Conservation (phyloP, 2,888 invertebrate genomes). For the Aspidiotus rigidus region DNA sequence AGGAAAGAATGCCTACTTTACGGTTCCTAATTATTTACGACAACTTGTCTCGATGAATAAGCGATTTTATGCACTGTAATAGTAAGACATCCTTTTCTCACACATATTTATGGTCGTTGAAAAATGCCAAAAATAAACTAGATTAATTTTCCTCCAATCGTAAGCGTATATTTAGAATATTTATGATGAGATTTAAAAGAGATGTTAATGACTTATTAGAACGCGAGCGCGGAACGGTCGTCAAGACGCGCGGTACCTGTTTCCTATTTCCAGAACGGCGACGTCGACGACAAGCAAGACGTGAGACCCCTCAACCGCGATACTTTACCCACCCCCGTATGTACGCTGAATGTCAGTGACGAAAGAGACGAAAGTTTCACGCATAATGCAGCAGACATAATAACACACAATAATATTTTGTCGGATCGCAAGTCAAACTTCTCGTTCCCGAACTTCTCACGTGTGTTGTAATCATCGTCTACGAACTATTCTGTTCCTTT, state of each 20-base stretch:
- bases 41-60: too few species aligned
- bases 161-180: slow-evolving; percentile 29
- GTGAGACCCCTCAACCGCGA: background rate
- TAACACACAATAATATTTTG: background rate
- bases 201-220: slow-evolving; percentile 30
- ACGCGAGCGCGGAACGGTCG: slow-evolving; percentile 24
- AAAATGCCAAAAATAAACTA: slow-evolving; percentile 26
- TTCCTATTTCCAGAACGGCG: slow-evolving; percentile 27
- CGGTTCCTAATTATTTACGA: too few species aligned
- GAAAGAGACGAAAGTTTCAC: background rate
- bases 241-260: slow-evolving; percentile 27
- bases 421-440: too few species aligned
- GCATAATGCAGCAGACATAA: background rate
- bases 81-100: background rate
- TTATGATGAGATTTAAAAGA: slow-evolving; percentile 28
- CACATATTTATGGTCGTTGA: background rate
- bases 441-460: too few species aligned
- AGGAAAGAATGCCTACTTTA: too few species aligned
- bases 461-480: too few species aligned
- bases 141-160: slow-evolving; percentile 28
- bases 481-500: too few species aligned
- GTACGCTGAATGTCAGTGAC: slow-evolving; percentile 1
- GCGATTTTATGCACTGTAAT: too few species aligned
- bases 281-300: background rate
- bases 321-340: background rate